Evolutionary conservation across 2,888 invertebrate genomes (phyloP), one percentile per base, ranked within the genome.

Genomic region (Eupeodes latifasciatus): DNA sequence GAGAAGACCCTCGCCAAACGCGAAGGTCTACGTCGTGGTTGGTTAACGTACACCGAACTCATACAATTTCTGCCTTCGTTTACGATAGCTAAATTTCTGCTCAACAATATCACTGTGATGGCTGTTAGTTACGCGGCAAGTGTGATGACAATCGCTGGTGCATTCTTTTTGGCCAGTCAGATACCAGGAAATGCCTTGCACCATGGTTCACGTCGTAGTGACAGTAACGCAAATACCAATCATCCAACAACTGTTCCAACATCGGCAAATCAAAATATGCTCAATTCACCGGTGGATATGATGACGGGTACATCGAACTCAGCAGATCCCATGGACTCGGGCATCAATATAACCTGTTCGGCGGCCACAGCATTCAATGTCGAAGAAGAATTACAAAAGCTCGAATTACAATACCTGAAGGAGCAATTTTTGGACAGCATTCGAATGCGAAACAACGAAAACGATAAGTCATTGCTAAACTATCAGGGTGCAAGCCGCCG

Each of bases 31-130:
- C 94, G 95, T 89, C 95, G 97, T 36, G 98, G 97, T 1, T 97
- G 96, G 96, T 96, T 96, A 91, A 97, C 98, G 0, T 98, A 98
- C 92, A 95, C 96, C 0, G 98, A 98, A 94, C 94, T 98, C 76
- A 94, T 95, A 90, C 95, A 95, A 78, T 89, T 94, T 72, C 89
- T 94, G 66, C 94, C 94, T 19, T 91, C 92, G 16, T 92, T 94
- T 84, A 92, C 92, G 7, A 82, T 93, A 74, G 93, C 92, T 47
- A 93, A 92, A 89, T 92, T 92, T 90, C 81, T 94, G 79, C 79
- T 92, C 44, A 92, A 92, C 59, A 93, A 92, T 85, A 91, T 93
- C 59, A 91, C 92, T 49, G 91, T 94, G 66, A 90, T 94, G 89
- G 92, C 92, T 5, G 90, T 94, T 10, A 93, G 93, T 87, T 94